Base-by-base conservation (phyloP, 1,140 invertebrate species). In the Periplaneta americana region DNA sequence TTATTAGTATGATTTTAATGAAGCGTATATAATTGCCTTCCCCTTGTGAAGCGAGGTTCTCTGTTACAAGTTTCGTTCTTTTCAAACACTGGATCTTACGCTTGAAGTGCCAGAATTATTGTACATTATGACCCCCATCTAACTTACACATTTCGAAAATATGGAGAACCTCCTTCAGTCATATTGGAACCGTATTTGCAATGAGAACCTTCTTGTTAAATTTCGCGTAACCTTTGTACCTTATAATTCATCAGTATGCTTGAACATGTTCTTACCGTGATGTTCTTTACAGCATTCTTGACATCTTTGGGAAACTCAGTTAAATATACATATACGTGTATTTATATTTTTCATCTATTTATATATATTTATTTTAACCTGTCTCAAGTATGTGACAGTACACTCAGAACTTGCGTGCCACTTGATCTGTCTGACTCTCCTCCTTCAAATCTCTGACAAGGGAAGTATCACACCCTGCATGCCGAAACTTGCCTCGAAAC, bases 1-100 rank as follows among this genome's bases (percentile, higher is more conserved):
- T n/a, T 35, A 78, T 78, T 78, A 78, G 76, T 78, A n/a, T 36
- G 22, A 22, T 36, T 36, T 78, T 36, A 78, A n/a, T 18, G 33
- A 78, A 78, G 76, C 76, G 76, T 78, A 78, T 78, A 39, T 78
- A 78, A 36, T 78, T 78, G 76, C 76, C 76, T 78, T 78, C 76
- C 76, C 76, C 76, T 36, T 78, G 34, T 34, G n/a, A 78, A 78
- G n/a, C 35, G 34, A 78, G 76, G 76, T 34, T 36, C 36, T 28
- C 36, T 78, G n/a, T 39, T 78, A 34, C 48, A 66, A n/a, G 48
- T 66, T n/a, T n/a, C n/a, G n/a, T n/a, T n/a, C n/a, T n/a, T n/a
- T n/a, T n/a, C n/a, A n/a, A n/a, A n/a, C n/a, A n/a, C n/a, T n/a
- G n/a, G n/a, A n/a, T n/a, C n/a, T n/a, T n/a, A n/a, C n/a, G n/a